Conservation (phyloP, 1,140 invertebrate genomes). For the Drosophila sechellia region DNA sequence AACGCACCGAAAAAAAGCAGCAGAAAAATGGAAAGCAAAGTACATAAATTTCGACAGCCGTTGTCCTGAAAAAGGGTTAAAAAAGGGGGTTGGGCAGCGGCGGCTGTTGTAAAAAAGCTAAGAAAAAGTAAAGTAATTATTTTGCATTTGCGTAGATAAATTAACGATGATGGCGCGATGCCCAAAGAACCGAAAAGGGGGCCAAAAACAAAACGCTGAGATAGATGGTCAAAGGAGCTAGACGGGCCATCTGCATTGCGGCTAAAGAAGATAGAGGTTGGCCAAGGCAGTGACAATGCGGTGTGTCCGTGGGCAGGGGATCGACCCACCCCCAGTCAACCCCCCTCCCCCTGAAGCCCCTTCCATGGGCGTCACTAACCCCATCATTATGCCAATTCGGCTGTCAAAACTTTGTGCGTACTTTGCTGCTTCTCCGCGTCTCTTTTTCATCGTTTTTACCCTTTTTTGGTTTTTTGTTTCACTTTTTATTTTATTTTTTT, state of each 20-base stretch:
- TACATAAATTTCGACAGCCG: slow-evolving; percentile 77
- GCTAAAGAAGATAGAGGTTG: slow-evolving; percentile 2
- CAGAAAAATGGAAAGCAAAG: slow-evolving; percentile 56
- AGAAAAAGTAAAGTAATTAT: slow-evolving; percentile 83
- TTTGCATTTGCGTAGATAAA: slow-evolving; percentile 82
- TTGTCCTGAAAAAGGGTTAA: slow-evolving; percentile 39
- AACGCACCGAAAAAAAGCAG: slow-evolving; percentile 30
- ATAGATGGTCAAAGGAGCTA: background rate
- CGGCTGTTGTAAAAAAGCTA: slow-evolving; percentile 52
- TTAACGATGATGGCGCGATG: slow-evolving; percentile 71
- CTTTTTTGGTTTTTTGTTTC: background rate
- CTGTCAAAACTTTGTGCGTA: slow-evolving; percentile 82
- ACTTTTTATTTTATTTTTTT: slow-evolving; percentile 15
- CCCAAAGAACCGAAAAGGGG: slow-evolving; percentile 10
- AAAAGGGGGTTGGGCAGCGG: slow-evolving; percentile 6
- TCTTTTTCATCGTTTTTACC: slow-evolving; percentile 25
- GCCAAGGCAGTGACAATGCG: slow-evolving; percentile 53
- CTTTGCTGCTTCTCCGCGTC: slow-evolving; percentile 75
- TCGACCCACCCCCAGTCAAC: background rate
- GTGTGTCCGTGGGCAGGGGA: slow-evolving; percentile 11
- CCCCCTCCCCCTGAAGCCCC: background rate
- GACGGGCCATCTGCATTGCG: background rate
- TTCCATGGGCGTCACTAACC: slow-evolving; percentile 58
- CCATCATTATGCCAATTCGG: slow-evolving; percentile 82
- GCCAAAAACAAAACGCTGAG: slow-evolving; percentile 1